Percentiles rank a stretch among this genome's conserved stretches.
phyloP scores from a whole-genome alignment of 1,140 invertebrate species.

The Matsumurasca onukii region DNA sequence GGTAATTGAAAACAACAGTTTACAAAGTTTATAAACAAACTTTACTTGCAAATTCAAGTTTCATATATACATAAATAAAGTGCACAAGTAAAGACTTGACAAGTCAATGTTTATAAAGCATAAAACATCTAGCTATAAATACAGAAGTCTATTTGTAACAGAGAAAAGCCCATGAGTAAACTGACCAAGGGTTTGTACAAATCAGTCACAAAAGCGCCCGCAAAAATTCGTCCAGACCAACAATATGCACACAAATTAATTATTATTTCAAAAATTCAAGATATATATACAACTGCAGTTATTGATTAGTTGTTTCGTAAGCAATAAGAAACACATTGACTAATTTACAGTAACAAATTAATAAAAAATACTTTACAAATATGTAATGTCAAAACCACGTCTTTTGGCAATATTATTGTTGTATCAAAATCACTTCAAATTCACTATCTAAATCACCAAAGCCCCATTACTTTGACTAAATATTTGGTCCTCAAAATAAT shows the following conservation, averaged over 20 bases:
- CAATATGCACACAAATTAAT: not conserved
- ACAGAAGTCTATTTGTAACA: slow-evolving; percentile 9
- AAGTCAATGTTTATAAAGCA: slow-evolving; percentile 20
- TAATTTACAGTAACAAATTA: too few relatives aligned
- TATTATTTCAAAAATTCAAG: not conserved
- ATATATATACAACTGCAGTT: not conserved
- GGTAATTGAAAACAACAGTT: slow-evolving; percentile 7
- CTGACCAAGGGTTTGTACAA: slow-evolving; percentile 23
- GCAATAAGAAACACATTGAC: too few relatives aligned
- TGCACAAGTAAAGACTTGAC: slow-evolving; percentile 20
- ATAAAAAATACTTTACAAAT: too few relatives aligned
- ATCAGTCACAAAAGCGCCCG: not conserved
- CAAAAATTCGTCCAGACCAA: slow-evolving; percentile 18
- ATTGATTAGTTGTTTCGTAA: too few relatives aligned
- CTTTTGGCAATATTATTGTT: too few relatives aligned
- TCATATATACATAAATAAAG: slow-evolving; percentile 28
- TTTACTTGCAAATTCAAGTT: slow-evolving; percentile 22
- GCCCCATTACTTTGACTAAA: too few relatives aligned
- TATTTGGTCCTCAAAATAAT: too few relatives aligned
- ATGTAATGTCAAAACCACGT: too few relatives aligned
- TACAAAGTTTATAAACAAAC: slow-evolving; percentile 27
- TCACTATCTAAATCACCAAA: too few relatives aligned
- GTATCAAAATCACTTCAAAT: too few relatives aligned
- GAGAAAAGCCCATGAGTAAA: slow-evolving; percentile 11
- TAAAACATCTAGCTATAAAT: too few relatives aligned